A percentile compares a stretch with the other conserved stretches of the same genome.
Conservation (phyloP, 1,140 invertebrate species). For the Lithobius niger region DNA sequence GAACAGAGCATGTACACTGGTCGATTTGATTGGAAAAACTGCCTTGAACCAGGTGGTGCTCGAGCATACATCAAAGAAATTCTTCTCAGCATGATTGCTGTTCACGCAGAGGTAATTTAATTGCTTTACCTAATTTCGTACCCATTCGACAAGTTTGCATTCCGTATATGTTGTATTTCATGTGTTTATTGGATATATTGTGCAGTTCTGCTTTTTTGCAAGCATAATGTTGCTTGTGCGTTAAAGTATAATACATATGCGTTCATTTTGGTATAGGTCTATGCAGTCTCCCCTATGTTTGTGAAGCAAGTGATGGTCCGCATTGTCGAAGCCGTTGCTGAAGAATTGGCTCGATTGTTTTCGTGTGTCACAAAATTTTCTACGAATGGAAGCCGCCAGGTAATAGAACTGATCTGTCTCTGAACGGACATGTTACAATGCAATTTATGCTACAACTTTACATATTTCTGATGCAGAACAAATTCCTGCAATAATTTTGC, state of each 20-base stretch:
- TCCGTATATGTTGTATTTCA: neutral
- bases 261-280: neutral
- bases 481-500: no score
- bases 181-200: neutral
- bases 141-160: neutral
- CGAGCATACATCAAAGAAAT: constrained; percentile 85
- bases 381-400: constrained; percentile 48
- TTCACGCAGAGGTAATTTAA: constrained; percentile 70
- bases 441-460: no score
- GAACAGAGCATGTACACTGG: constrained; percentile 91
- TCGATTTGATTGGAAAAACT: constrained; percentile 68
- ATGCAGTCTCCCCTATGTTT: neutral
- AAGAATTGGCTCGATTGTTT: constrained; percentile 76
- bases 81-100: constrained; percentile 76
- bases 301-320: constrained; percentile 51
- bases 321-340: constrained; percentile 77
- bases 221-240: neutral
- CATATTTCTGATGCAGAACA: no score
- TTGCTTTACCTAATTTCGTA: neutral
- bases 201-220: neutral
- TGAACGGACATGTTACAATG: no score
- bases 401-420: constrained; percentile 12
- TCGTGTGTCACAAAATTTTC: constrained; percentile 59
- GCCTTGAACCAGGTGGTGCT: constrained; percentile 53
- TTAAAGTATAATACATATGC: neutral